Evolutionary conservation across 2,888 invertebrate species (phyloP).

Genomic region (Drosophila picticornis): DNA sequence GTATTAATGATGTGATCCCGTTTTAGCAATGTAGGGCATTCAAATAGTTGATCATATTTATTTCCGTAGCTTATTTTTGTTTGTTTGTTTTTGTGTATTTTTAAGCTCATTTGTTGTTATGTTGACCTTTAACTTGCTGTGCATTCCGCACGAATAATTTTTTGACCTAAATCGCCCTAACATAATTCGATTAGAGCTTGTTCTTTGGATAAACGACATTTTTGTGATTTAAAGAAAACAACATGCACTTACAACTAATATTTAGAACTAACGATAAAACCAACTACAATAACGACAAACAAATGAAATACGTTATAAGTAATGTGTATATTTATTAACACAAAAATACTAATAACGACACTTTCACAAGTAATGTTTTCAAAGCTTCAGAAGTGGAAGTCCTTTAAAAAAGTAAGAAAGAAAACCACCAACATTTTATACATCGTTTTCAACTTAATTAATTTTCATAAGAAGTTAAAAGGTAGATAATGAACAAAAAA

Average conservation of each 20-base stretch:
- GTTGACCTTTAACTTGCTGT: constrained; percentile 32
- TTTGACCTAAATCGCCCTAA: constrained; percentile 17
- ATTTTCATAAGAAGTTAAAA: not conserved
- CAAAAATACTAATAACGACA: not conserved
- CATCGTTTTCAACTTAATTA: too few relatives aligned
- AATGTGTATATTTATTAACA: not conserved
- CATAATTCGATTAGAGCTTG: constrained; percentile 2
- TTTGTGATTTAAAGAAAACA: not conserved
- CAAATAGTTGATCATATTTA: not conserved
- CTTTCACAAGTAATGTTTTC: not conserved
- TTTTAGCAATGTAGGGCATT: constrained; percentile 7
- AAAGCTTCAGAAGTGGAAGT: not conserved
- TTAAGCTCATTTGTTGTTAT: not conserved
- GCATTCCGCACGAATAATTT: constrained; percentile 24
- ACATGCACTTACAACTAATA: constrained; percentile 2
- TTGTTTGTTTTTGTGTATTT: not conserved
- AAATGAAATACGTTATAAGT: not conserved
- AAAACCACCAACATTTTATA: not conserved
- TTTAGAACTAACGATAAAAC: not conserved
- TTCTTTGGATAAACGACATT: constrained; percentile 4
- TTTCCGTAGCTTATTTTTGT: not conserved
- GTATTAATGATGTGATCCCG: not conserved
- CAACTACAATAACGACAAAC: not conserved
- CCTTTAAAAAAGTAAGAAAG: not conserved
- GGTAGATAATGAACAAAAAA: not conserved